A percentile compares a stretch with the other conserved stretches of the same genome.
Evolutionary conservation across 1,140 invertebrate genomes (phyloP).

Genomic region (Drosophila asahinai): DNA sequence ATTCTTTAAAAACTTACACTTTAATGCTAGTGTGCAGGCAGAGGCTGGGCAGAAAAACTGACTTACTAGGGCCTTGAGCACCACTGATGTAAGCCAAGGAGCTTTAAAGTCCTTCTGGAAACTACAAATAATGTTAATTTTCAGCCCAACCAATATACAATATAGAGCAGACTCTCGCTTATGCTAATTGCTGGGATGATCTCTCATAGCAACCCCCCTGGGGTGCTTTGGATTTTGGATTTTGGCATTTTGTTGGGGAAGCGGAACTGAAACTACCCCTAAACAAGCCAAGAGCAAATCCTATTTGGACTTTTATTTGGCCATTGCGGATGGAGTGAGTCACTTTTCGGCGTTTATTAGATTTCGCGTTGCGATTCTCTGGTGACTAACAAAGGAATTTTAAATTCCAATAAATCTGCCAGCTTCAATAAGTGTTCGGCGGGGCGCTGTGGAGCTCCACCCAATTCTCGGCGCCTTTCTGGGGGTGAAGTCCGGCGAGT

Average conservation of each 20-base stretch:
- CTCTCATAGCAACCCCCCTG: conserved; percentile 17
- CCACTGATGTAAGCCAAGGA: too few species aligned
- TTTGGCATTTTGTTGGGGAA: not conserved
- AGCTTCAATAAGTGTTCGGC: conserved; percentile 69
- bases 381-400: conserved; percentile 72
- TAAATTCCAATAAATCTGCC: conserved; percentile 81
- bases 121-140: not conserved
- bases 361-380: conserved; percentile 58
- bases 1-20: too few species aligned
- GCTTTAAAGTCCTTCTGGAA: too few species aligned
- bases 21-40: too few species aligned
- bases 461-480: not conserved
- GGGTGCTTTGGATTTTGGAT: not conserved
- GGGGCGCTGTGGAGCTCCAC: conserved; percentile 5
- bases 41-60: too few species aligned
- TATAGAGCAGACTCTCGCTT: conserved; percentile 24
- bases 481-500: conserved; percentile 10
- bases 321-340: conserved; percentile 16
- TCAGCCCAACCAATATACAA: conserved; percentile 23
- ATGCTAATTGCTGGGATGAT: conserved; percentile 72
- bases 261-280: conserved; percentile 24
- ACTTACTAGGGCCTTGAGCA: too few species aligned
- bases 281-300: conserved; percentile 15
- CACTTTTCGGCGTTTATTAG: conserved; percentile 70
- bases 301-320: conserved; percentile 42